A percentile compares a stretch with the other conserved stretches of the same genome.
Conservation (phyloP, 2,113 vertebrate species). For the Motacilla tschutschensis region DNA sequence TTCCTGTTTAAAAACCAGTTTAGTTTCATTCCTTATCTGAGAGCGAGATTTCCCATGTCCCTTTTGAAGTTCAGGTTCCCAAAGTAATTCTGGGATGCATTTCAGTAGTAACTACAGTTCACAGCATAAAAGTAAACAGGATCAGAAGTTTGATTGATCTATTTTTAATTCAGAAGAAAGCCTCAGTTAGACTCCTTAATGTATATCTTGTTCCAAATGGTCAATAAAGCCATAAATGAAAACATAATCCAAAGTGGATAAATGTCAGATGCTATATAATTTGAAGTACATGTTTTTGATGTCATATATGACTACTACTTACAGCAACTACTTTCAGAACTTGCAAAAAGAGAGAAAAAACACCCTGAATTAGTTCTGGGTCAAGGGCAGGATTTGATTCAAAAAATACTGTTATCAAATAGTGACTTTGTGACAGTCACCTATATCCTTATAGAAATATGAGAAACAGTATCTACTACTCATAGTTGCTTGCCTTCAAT, state of each 20-base stretch:
- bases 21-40: not conserved
- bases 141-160: not conserved
- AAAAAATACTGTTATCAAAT: not conserved
- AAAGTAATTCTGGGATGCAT: not conserved
- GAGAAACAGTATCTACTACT: not conserved
- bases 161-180: slow-evolving; percentile 3
- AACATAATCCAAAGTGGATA: not conserved
- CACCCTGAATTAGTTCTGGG: not conserved
- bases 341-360: not conserved
- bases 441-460: not conserved
- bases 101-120: not conserved
- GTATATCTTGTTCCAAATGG: not conserved
- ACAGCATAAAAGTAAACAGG: not conserved
- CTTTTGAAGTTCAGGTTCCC: not conserved
- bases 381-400: not conserved
- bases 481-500: not conserved
- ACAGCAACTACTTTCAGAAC: not conserved
- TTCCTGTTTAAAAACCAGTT: not conserved
- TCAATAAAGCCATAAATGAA: slow-evolving; percentile 11
- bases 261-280: not conserved
- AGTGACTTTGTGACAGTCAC: not conserved
- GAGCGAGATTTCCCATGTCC: not conserved
- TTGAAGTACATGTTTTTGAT: not conserved
- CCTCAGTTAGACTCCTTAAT: not conserved
- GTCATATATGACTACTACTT: not conserved